Evolutionary conservation across 2,888 invertebrate genomes (phyloP), one percentile per base, ranked within the genome.

Genomic region (Sphaeridia pumilis): DNA sequence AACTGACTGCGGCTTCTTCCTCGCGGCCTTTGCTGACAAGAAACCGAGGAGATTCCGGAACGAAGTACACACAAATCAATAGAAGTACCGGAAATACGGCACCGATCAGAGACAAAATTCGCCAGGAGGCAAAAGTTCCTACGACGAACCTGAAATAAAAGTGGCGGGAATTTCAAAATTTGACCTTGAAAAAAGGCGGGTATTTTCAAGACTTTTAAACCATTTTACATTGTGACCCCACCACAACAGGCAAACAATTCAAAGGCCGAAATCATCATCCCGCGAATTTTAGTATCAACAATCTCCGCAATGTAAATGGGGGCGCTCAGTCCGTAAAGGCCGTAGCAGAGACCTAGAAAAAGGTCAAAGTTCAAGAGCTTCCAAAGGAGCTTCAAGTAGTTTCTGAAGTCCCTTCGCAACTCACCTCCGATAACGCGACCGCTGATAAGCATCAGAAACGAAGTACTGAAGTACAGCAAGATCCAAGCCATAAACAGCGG

Each of bases 1-100:
- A 71, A 0, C 87, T 78, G 42, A 78, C 73, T 3, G 77, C 73
- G 0, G 92, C 90, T 49, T 79, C 80, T 38, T 72, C 70, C 31
- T 74, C 67, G n/a, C 71, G 57, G 36, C 67, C 66, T 68, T 74
- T 76, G 65, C 81, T 77, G 46, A 84, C 70, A 43, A 86, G 70
- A 72, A 81, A 84, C 14, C 79, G 77, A 83, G 68, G 86, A 24
- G 59, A 59, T 46, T 62, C 93, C 0, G 92, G 93, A 80, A 90
- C 84, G 64, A 86, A 83, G 66, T 83, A 76, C 72, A 89, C 85
- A 2, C 82, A 73, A 0, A 75, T 63, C 1, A 80, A 81, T 64
- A 87, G 84, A 4, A 86, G 65, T 1, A 87, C 67, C 0, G 89
- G 83, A 5, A 84, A 72, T 1, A 78, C 66, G 0, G 78, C 78